phyloP scores from a whole-genome alignment of 2,888 invertebrate species.

The Andrena bicolor region DNA sequence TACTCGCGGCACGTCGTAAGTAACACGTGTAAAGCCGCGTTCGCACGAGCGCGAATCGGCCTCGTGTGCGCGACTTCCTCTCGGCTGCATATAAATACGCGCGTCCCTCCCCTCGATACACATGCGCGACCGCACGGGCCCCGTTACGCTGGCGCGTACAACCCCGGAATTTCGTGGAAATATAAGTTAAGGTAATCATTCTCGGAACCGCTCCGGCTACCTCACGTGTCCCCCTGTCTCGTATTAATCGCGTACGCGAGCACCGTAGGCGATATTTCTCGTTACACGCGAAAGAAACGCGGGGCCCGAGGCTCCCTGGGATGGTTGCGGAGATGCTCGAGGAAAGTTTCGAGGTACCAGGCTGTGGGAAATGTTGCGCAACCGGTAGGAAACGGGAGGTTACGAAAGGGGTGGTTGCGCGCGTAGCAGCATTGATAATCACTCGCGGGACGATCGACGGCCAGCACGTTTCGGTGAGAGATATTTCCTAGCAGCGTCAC shows the following conservation, averaged over 20 bases:
- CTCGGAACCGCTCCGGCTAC: constrained; percentile 50
- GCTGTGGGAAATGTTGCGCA: constrained; percentile 9
- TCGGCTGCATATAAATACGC: constrained; percentile 62
- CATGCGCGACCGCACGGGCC: not conserved
- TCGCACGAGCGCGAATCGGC: constrained; percentile 62
- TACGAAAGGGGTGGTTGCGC: constrained; percentile 5
- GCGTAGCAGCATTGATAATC: constrained; percentile 18
- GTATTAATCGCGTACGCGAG: constrained; percentile 59
- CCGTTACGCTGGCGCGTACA: constrained; percentile 38
- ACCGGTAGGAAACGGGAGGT: not conserved
- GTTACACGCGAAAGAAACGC: constrained; percentile 22
- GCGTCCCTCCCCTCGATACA: not conserved
- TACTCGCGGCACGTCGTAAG: constrained; percentile 72
- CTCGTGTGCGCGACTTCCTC: constrained; percentile 24
- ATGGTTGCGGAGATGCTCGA: too few species aligned
- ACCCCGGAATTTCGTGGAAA: constrained; percentile 66
- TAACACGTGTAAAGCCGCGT: constrained; percentile 70
- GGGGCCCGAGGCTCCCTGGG: not conserved
- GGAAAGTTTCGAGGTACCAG: too few species aligned
- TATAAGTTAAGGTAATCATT: constrained; percentile 68
- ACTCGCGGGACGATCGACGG: not conserved
- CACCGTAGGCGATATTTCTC: constrained; percentile 35
- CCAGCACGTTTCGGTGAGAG: constrained; percentile 28
- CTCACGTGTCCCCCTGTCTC: constrained; percentile 27
- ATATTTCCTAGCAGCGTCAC: constrained; percentile 37